Evolutionary conservation across 2,888 invertebrate species (phyloP), one percentile per base, ranked within the genome.

Genomic region (Dryococelus australis): DNA sequence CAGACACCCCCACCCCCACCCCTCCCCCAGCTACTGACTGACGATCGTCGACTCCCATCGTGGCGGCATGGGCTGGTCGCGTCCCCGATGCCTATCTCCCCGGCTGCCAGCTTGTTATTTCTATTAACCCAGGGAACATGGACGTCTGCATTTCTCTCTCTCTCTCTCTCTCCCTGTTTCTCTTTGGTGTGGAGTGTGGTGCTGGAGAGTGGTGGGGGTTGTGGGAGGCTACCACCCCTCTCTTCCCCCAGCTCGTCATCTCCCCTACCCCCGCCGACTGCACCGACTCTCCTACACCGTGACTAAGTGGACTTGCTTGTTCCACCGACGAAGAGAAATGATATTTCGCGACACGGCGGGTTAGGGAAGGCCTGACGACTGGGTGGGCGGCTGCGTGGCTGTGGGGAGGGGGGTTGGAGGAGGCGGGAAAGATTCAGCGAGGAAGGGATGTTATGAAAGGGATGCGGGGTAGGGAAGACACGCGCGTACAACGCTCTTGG

Each of bases 291-390:
- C 28, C 86, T 51, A 47, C 27, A 92, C 93, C 92, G 92, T 93
- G 93, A 93, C 93, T 93, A 93, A 93, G 93, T 93, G 93, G 92
- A 93, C 92, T 93, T 93, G 92, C 93, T 93, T 93, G 93, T 93
- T 93, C 92, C 92, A 91, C 91, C 91, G 93, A 93, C 93, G 92
- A 92, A 93, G 93, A 93, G 92, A 93, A 93, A 93, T 93, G 92
- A 93, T 92, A 92, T 93, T 92, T 92, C 92, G 92, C 92, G 92
- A 92, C 92, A 92, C 92, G 91, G 91, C 84, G 85, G 51, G 65
- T 24, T 24, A 24, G 65, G 20, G 65, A 35, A 24, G 83, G 20
- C 28, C 83, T 83, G 83, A 27, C 28, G 83, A 83, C 65, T 65
- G 65, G 65, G 65, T 65, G 65, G 65, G 65, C 65, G 65, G 47